A percentile compares a stretch with the other conserved stretches of the same genome.
phyloP scores from a whole-genome alignment of 2,797 vertebrate genomes.

The Notoglanidium macrostoma region DNA sequence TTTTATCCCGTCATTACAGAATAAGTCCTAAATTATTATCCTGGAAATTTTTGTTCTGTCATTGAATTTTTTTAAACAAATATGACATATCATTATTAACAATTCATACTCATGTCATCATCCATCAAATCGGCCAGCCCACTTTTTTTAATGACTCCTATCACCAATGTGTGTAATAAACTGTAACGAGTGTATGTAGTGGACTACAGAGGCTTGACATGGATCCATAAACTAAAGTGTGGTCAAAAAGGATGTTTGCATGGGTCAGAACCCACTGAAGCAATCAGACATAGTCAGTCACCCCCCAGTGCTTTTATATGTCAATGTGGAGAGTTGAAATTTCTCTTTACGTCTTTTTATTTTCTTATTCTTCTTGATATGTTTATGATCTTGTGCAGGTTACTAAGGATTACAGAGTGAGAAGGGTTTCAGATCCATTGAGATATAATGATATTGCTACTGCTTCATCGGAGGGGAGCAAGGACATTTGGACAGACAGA shows the following conservation, averaged over 20 bases:
- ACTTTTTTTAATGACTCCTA: no score
- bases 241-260: conserved; percentile 60
- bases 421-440: conserved; percentile 82
- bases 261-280: conserved; percentile 42
- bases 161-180: background rate
- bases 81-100: background rate
- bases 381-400: conserved; percentile 83
- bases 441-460: conserved; percentile 84
- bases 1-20: no score
- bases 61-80: background rate
- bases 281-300: conserved; percentile 51
- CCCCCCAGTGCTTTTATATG: conserved; percentile 70
- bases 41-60: background rate
- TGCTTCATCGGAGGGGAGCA: conserved; percentile 81
- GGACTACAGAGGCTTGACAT: conserved; percentile 41
- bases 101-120: conserved; percentile 8
- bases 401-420: conserved; percentile 84
- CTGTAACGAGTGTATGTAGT: background rate
- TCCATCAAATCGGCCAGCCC: background rate
- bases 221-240: conserved; percentile 82
- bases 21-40: background rate
- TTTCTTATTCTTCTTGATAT: conserved; percentile 70
- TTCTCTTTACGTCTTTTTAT: conserved; percentile 58
- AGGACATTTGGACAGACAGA: conserved; percentile 84
- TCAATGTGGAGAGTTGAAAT: conserved; percentile 70